Evolutionary conservation across 1,140 invertebrate genomes (phyloP).

Genomic region (Branchinecta lindahli): DNA sequence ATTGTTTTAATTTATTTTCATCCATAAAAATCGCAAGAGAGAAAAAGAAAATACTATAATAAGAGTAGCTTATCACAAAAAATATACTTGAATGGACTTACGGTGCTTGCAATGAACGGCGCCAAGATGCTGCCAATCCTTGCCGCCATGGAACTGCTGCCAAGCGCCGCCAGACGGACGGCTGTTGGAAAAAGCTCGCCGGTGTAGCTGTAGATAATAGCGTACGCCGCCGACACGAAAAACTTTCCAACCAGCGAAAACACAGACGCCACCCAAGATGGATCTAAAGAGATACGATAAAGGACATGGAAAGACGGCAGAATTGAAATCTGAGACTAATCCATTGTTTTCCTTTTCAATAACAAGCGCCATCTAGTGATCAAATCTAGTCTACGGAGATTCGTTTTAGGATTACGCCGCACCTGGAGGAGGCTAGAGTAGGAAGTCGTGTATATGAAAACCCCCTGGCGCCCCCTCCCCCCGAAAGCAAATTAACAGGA

Average conservation of each 20-base stretch:
- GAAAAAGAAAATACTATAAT: background rate
- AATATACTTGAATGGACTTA: background rate
- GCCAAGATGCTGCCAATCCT: conserved; percentile 19
- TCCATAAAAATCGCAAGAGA: background rate
- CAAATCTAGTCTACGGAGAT: no score
- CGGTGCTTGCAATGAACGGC: conserved; percentile 17
- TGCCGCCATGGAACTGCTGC: conserved; percentile 14
- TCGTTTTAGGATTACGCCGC: no score
- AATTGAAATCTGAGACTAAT: no score
- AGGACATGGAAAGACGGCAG: background rate
- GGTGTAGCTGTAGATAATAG: conserved; percentile 28
- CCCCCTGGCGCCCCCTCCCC: no score
- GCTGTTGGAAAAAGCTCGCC: conserved; percentile 20
- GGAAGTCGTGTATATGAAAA: no score
- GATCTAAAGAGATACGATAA: conserved; percentile 17
- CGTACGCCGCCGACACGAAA: conserved; percentile 31
- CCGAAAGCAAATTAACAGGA: no score
- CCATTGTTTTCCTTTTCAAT: no score
- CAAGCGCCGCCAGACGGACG: conserved; percentile 17
- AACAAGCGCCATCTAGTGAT: no score
- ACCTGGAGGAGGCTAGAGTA: no score
- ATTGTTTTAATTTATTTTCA: background rate
- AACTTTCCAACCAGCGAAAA: conserved; percentile 33
- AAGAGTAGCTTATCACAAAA: background rate
- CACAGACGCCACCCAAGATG: conserved; percentile 16